Conservation (phyloP, 2,888 invertebrate species). For the Cinara cedri region DNA sequence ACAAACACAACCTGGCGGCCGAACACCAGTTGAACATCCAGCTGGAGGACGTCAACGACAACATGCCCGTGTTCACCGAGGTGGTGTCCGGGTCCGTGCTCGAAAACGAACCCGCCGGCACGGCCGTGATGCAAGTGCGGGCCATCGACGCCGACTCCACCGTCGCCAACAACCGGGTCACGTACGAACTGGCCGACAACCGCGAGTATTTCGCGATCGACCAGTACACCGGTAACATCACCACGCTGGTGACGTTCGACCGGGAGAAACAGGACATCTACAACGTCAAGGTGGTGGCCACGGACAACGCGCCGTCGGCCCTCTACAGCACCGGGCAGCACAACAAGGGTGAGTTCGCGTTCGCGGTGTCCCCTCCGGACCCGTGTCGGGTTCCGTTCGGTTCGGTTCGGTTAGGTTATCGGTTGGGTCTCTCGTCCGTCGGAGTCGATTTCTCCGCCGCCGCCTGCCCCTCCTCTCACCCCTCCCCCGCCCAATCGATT, state of each 20-base stretch:
- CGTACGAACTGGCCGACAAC: conserved; percentile 75
- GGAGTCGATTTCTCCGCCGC: no score
- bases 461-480: no score
- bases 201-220: conserved; percentile 83
- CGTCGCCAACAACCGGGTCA: conserved; percentile 77
- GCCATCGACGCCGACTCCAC: conserved; percentile 89
- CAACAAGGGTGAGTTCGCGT: conserved; percentile 68
- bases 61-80: conserved; percentile 84
- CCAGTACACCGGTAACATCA: conserved; percentile 84
- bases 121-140: conserved; percentile 84
- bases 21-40: conserved; percentile 80
- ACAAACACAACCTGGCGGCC: conserved; percentile 79
- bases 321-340: conserved; percentile 71
- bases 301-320: conserved; percentile 87
- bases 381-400: no score
- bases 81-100: conserved; percentile 80
- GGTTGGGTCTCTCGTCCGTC: no score
- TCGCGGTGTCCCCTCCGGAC: no score
- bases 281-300: conserved; percentile 87
- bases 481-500: no score
- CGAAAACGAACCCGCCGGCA: conserved; percentile 83
- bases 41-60: conserved; percentile 88
- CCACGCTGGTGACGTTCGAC: conserved; percentile 81
- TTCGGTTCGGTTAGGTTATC: no score
- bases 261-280: conserved; percentile 84